Base-by-base conservation (phyloP, 1,140 invertebrate genomes). In the Brachystomella parvula region DNA sequence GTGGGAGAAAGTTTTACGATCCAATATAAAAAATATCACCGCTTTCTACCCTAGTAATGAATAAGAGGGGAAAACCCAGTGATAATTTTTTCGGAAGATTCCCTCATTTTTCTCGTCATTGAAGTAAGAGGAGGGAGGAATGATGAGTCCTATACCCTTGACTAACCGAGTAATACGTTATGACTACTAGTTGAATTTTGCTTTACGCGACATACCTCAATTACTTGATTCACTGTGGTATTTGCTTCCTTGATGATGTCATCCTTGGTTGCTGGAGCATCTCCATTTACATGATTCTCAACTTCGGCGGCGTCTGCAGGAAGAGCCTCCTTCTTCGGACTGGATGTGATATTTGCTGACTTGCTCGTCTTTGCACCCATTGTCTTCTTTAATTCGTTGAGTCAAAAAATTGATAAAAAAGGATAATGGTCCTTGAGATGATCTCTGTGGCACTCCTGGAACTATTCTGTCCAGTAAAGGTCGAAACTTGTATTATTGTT, bases 331-430 rank as follows among this genome's bases (percentile, higher is more conserved):
- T 72, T 72, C 63, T 72, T 72, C 28, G 70, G 70, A 49, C 64
- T 67, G 24, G 61, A 39, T 47, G 70, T 64, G 28, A 72, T 72
- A 44, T 64, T 67, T 31, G 70, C 70, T 44, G 68, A 70, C 67
- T 72, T 72, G 59, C 70, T 72, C 2, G 67, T 69, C 49, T 72
- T 72, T 35, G 64, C 70, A 67, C 70, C 70, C 70, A 72, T 72
- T 33, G 49, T 53, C n/a, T n/a, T 44, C 12, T 53, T 53, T 9
- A 19, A 17, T 53, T 24, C 49, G 6, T 24, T 53, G 12, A 19
- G 49, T 9, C 9, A 53, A 24, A 53, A 24, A 53, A 24, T 53
- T 70, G 44, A 53, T 15, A 53, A 9, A 26, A 53, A 24, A 24
- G 12, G 49, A 24, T 53, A 19, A 19, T 17, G 49, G 44, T 15